Conservation (phyloP, 2,113 vertebrate species). For the Nycticryphes semicollaris region DNA sequence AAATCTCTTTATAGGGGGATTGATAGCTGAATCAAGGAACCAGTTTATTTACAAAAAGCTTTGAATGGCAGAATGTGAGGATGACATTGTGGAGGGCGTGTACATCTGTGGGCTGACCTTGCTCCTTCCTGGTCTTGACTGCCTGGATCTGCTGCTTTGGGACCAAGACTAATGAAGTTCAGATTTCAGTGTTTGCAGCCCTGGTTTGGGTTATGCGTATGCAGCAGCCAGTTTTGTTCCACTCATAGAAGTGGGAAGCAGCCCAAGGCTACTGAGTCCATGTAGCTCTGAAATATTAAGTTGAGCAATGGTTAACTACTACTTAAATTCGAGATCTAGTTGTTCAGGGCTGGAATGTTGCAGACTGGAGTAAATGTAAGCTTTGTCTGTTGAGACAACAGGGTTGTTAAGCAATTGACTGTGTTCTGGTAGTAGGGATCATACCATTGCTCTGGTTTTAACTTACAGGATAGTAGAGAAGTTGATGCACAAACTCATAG, state of each 20-base stretch:
- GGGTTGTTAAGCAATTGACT: constrained; percentile 16
- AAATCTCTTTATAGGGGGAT: neutral
- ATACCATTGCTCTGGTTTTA: neutral
- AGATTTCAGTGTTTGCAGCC: neutral
- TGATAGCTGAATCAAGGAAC: neutral
- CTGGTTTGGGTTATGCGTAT: neutral
- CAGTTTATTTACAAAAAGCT: neutral
- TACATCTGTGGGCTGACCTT: neutral
- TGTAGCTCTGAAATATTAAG: neutral
- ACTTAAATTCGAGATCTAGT: neutral
- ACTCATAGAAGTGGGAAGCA: neutral
- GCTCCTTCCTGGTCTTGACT: neutral
- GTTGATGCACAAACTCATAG: neutral
- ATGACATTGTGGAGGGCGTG: accelerated
- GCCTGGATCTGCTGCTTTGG: neutral
- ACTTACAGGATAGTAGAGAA: neutral
- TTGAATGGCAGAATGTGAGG: neutral
- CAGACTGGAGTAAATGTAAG: constrained; percentile 14
- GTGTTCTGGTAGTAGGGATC: neutral
- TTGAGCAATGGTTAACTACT: constrained; percentile 1
- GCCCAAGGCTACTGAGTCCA: neutral
- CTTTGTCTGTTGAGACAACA: constrained; percentile 21
- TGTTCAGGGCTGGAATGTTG: neutral
- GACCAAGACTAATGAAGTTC: neutral
- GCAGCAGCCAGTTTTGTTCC: neutral